Percentiles rank a stretch among this genome's conserved stretches.
These are phyloP conservation scores for Falco biarmicus DNA, from an alignment of 2,797 vertebrate species.

Conservation along the genomic window DNA sequence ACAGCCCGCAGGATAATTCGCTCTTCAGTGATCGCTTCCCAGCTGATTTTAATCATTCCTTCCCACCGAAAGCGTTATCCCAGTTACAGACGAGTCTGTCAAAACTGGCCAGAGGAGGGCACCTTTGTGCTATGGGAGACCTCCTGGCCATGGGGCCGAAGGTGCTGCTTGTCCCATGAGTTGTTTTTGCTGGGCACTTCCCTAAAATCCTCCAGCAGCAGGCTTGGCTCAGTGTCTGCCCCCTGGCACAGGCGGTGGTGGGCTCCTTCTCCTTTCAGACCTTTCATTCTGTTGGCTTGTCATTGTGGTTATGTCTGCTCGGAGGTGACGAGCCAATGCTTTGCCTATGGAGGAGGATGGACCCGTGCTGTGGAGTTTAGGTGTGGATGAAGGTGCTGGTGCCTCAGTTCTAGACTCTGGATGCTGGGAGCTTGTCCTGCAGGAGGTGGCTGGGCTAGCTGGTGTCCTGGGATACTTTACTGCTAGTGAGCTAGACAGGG, in stretches of 20 bases:
- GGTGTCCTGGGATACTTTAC: background rate
- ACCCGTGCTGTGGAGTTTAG: background rate
- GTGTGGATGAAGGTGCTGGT: background rate
- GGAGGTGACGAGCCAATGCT: background rate
- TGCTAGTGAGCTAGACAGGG: background rate
- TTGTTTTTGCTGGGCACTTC: background rate
- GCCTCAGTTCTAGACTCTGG: background rate
- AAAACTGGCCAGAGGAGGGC: constrained; percentile 73
- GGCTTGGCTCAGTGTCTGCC: background rate
- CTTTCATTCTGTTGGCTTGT: background rate
- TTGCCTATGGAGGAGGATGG: background rate
- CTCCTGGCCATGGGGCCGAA: constrained; percentile 30
- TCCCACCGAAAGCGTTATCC: background rate
- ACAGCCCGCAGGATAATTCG: background rate
- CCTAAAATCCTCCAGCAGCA: background rate
- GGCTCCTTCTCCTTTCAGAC: background rate
- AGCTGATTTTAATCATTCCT: background rate
- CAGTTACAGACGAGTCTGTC: constrained; percentile 19
- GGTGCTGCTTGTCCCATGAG: constrained; percentile 11
- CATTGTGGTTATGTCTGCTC: background rate
- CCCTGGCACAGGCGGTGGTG: background rate
- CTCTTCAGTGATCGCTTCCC: background rate
- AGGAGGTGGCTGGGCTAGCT: background rate
- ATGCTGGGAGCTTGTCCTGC: background rate
- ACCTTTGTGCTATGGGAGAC: constrained; percentile 69